Evolutionary conservation across 2,797 vertebrate genomes (phyloP), one percentile per base, ranked within the genome.

Genomic region (Eospalax fontanierii): DNA sequence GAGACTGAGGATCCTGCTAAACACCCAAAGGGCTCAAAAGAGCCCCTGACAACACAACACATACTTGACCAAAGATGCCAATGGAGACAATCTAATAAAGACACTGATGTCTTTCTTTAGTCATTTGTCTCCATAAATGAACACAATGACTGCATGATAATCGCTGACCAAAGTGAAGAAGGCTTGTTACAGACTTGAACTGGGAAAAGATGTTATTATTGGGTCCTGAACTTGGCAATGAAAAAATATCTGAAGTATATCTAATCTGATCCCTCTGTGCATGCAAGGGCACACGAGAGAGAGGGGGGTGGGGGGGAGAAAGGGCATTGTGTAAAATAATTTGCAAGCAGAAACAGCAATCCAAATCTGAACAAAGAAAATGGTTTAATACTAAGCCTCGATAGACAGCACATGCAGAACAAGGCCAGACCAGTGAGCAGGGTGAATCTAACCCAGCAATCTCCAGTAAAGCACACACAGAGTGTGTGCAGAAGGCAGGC

Each of bases 291-390:
- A n/a, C n/a, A n/a, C n/a, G 24, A 19, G 73, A 16, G 16, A 12
- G 54, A 63, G 57, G 38, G 22, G 75, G n/a, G n/a, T 54, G 54
- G 73, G 24, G 65, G 40, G 21, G 2, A 74, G 57, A 46, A n/a
- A 73, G 19, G 85, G 54, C 76, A 79, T 22, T 92, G 43, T 79
- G n/a, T 91, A 95, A 97, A 93, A 90, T 87, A 92, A 95, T 95
- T 96, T 96, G 54, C 85, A 94, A 94, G 81, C 81, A 87, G 70
- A 94, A 79, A 88, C 87, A 68, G 87, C 68, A 63, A 83, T 90
- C 87, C 63, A 82, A 91, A 96, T 93, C 74, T 85, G 61, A 95
- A 93, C 92, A 93, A 97, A 97, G 65, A 82, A 93, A 93, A 93
- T 75, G 18, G 2, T 87, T 94, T 89, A 81, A 96, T 24, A 40